These are phyloP conservation scores for Mylabris sibirica DNA, from an alignment of 2,888 invertebrate genomes.

Conservation along the genomic window DNA sequence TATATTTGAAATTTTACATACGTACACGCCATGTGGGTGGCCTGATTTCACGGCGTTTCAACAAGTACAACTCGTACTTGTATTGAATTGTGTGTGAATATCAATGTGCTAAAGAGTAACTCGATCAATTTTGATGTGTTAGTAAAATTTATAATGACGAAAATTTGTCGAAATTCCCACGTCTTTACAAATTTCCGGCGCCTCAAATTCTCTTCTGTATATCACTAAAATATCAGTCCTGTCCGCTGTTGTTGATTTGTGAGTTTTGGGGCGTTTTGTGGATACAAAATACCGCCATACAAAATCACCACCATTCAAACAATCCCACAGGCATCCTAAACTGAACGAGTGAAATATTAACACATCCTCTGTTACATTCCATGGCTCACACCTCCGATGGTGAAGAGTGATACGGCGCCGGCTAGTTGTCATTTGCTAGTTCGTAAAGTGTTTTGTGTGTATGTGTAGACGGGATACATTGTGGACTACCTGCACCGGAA, in stretches of 20 bases:
- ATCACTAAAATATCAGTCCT: constrained; percentile 23
- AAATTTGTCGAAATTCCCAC: constrained; percentile 25
- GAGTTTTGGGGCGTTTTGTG: constrained; percentile 51
- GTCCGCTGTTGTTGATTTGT: constrained; percentile 48
- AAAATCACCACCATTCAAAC: constrained; percentile 36
- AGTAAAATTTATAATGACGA: not conserved
- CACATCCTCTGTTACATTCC: constrained; percentile 55
- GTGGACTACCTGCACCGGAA: constrained; percentile 41
- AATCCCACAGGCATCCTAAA: constrained; percentile 27
- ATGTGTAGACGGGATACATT: constrained; percentile 17
- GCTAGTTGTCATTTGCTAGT: constrained; percentile 43
- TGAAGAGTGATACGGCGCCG: constrained; percentile 58
- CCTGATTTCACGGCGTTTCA: constrained; percentile 44
- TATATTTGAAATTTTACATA: constrained; percentile 9
- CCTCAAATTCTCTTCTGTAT: constrained; percentile 13
- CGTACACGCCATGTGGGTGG: constrained; percentile 41
- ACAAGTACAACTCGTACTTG: constrained; percentile 15
- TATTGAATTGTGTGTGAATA: no score
- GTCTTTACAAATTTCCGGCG: constrained; percentile 31
- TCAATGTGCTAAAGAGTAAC: no score
- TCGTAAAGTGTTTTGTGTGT: constrained; percentile 31
- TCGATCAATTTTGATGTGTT: no score
- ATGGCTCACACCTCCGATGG: constrained; percentile 57
- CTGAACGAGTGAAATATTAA: constrained; percentile 56
- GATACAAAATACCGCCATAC: constrained; percentile 47